Percentiles rank a stretch among this genome's conserved stretches.
These are phyloP conservation scores for Cyanoramphus novaezelandiae DNA, from an alignment of 2,113 vertebrate species.

Conservation along the genomic window DNA sequence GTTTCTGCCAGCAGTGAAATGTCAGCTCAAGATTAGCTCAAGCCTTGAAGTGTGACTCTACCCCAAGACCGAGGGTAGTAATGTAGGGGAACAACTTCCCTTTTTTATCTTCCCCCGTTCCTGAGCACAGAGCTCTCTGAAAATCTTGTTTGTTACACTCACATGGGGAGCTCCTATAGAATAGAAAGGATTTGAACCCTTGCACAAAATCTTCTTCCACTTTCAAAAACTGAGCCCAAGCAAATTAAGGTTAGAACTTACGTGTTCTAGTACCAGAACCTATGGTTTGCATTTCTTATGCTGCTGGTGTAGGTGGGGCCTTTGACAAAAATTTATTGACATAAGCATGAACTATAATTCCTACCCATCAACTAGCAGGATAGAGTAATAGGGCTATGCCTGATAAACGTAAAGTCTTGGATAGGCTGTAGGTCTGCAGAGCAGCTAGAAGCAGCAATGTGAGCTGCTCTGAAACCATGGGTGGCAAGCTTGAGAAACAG, in stretches of 20 bases:
- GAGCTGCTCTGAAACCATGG: not conserved
- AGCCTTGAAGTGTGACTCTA: not conserved
- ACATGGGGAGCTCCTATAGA: not conserved
- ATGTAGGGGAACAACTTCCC: not conserved
- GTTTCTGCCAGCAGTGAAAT: not conserved
- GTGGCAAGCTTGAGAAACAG: not conserved
- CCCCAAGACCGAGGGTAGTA: not conserved
- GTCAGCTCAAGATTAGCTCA: not conserved
- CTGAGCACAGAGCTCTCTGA: not conserved
- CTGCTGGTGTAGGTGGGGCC: not conserved
- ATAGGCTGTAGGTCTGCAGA: not conserved
- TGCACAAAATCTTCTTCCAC: not conserved
- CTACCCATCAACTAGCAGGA: not conserved
- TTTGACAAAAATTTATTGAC: not conserved
- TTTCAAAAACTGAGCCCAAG: not conserved
- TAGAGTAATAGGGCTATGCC: not conserved
- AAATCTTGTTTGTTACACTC: not conserved
- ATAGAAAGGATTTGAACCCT: not conserved
- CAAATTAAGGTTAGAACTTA: not conserved
- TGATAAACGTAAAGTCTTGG: not conserved
- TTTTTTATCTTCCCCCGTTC: not conserved
- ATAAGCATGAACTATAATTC: not conserved
- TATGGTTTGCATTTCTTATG: not conserved
- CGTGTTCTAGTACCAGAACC: not conserved
- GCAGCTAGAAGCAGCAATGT: not conserved